phyloP scores from a whole-genome alignment of 2,113 vertebrate genomes.

The Theristicus caerulescens region DNA sequence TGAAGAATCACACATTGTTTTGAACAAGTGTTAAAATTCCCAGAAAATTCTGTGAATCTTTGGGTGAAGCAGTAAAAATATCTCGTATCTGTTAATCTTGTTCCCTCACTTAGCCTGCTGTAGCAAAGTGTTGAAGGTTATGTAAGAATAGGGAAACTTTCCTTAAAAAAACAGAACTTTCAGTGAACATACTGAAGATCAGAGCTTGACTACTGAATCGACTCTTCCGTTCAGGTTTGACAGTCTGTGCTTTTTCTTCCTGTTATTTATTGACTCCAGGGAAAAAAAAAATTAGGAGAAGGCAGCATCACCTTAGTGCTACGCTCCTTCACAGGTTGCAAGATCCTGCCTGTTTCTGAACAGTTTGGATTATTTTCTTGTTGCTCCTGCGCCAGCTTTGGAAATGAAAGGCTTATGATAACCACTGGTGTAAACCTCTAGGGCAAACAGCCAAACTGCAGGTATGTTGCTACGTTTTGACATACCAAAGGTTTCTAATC shows the following conservation, averaged over 20 bases:
- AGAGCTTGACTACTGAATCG: neutral
- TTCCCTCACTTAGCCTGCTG: slow-evolving; percentile 49
- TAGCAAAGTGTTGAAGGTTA: slow-evolving; percentile 31
- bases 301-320: neutral
- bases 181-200: neutral
- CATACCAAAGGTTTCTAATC: neutral
- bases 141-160: slow-evolving; percentile 34
- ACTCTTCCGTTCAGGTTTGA: neutral
- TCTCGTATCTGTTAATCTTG: slow-evolving; percentile 54
- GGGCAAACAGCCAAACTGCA: neutral
- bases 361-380: neutral
- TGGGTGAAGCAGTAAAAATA: slow-evolving; percentile 57
- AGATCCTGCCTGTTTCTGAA: neutral
- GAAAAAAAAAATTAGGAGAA: neutral
- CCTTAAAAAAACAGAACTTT: neutral
- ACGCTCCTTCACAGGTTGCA: rapidly evolving
- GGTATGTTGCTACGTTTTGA: neutral
- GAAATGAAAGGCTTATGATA: neutral
- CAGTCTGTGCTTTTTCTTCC: neutral
- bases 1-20: slow-evolving; percentile 57
- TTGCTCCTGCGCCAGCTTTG: neutral
- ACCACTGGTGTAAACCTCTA: neutral
- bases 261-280: neutral
- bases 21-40: slow-evolving; percentile 62
- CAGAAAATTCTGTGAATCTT: slow-evolving; percentile 54